A percentile compares a stretch with the other conserved stretches of the same genome.
Conservation (phyloP, 2,888 invertebrate genomes). For the Clunio marinus region DNA sequence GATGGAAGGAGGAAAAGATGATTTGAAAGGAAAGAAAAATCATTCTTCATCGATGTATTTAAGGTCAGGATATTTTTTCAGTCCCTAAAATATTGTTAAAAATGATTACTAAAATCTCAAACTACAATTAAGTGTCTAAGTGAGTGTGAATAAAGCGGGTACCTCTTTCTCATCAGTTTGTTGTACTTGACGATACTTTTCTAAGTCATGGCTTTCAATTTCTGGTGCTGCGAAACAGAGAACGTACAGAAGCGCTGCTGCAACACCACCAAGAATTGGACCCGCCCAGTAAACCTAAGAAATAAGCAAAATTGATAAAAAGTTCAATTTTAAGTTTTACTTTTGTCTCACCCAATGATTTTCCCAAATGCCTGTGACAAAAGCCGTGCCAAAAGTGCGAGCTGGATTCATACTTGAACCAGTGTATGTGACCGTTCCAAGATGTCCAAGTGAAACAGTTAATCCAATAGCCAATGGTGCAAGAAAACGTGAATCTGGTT, state of each 20-base stretch:
- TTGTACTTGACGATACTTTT: slow-evolving; percentile 48
- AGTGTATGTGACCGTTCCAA: slow-evolving; percentile 78
- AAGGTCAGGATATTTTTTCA: slow-evolving; percentile 30
- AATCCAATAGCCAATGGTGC: slow-evolving; percentile 86
- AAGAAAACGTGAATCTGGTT: slow-evolving; percentile 68
- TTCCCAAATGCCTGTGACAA: slow-evolving; percentile 66
- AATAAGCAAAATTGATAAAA: slow-evolving; percentile 41
- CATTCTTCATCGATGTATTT: slow-evolving; percentile 39
- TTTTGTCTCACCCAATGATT: slow-evolving; percentile 70
- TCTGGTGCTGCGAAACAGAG: slow-evolving; percentile 58
- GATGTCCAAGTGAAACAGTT: slow-evolving; percentile 77
- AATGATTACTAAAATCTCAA: slow-evolving; percentile 27
- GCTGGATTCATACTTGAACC: slow-evolving; percentile 93
- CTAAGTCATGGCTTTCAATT: slow-evolving; percentile 44
- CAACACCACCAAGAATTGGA: slow-evolving; percentile 74
- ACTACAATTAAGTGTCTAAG: not conserved
- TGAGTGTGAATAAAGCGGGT: not conserved
- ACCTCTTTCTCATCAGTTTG: slow-evolving; percentile 61
- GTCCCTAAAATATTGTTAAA: slow-evolving; percentile 30
- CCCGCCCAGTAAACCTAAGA: slow-evolving; percentile 80
- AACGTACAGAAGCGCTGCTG: slow-evolving; percentile 71
- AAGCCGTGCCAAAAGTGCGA: slow-evolving; percentile 80
- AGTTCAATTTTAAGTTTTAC: slow-evolving; percentile 1
- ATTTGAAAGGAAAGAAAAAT: not conserved
- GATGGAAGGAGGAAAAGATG: not conserved